Evolutionary conservation across 2,888 invertebrate genomes (phyloP).

Genomic region (Allygus modestus): DNA sequence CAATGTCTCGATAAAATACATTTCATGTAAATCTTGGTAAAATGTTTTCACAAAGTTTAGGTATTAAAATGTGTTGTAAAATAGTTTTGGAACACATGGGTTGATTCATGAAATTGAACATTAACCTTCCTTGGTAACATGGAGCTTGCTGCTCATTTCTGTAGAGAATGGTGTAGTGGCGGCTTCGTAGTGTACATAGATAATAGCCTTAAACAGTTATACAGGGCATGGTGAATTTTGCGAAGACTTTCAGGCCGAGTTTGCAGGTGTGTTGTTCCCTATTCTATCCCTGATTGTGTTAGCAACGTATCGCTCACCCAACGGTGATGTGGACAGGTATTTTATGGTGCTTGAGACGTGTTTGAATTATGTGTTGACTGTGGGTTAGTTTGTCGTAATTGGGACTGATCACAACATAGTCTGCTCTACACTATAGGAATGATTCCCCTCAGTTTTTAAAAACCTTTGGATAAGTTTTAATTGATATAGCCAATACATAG

Average conservation of each 20-base stretch:
- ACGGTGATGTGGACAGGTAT: neutral
- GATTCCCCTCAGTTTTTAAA: conserved; percentile 14
- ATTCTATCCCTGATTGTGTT: neutral
- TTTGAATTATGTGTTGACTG: neutral
- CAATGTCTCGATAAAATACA: too few species aligned
- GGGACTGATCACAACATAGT: conserved; percentile 22
- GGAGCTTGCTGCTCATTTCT: neutral
- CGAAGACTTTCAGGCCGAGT: conserved; percentile 18
- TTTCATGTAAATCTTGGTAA: too few species aligned
- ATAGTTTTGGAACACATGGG: too few species aligned
- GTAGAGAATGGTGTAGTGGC: neutral
- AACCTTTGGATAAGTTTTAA: neutral
- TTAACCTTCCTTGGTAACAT: neutral
- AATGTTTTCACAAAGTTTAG: too few species aligned
- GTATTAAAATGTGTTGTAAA: too few species aligned
- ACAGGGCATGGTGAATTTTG: neutral
- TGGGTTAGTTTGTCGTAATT: neutral
- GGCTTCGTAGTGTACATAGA: neutral
- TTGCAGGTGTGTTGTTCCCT: neutral
- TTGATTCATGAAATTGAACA: too few species aligned
- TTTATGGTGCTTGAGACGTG: conserved; percentile 8
- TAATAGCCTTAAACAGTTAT: neutral
- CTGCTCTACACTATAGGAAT: neutral
- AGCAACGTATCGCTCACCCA: conserved; percentile 1
- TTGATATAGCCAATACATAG: too few species aligned